These are phyloP conservation scores for Pygoscelis adeliae DNA, from an alignment of 2,113 vertebrate species.

Conservation along the genomic window DNA sequence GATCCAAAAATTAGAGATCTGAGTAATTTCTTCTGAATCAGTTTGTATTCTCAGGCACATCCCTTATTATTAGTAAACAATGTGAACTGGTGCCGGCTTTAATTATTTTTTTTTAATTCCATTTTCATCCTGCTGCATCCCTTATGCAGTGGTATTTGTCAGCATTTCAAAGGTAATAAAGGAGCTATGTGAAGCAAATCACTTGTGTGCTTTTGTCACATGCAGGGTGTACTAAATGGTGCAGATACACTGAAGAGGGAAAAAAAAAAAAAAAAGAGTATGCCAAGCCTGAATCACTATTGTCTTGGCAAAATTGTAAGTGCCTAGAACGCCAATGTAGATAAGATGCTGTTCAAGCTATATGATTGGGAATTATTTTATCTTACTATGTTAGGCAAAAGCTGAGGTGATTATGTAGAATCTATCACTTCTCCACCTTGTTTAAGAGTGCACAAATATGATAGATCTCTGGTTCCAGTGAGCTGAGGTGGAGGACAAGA, in stretches of 20 bases:
- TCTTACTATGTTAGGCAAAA: neutral
- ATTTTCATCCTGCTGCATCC: neutral
- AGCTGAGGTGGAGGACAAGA: neutral
- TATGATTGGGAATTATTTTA: neutral
- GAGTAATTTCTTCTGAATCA: slow-evolving; percentile 27
- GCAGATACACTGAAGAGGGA: neutral
- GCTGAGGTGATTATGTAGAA: neutral
- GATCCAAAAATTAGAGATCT: slow-evolving; percentile 27
- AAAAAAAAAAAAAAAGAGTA: neutral
- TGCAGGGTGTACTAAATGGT: neutral
- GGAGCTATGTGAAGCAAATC: neutral
- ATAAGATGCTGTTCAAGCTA: neutral
- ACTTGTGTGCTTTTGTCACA: neutral
- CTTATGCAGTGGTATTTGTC: neutral
- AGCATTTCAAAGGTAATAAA: neutral
- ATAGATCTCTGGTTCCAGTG: neutral
- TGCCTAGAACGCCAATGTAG: neutral
- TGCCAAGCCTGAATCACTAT: neutral
- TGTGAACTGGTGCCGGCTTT: neutral
- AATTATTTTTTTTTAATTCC: neutral
- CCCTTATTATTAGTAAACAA: neutral
- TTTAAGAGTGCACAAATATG: neutral
- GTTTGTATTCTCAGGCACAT: neutral
- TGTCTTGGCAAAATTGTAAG: neutral
- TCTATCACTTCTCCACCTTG: neutral